Conservation (phyloP, 2,888 invertebrate genomes). For the Rambutsinella grinnellia region DNA sequence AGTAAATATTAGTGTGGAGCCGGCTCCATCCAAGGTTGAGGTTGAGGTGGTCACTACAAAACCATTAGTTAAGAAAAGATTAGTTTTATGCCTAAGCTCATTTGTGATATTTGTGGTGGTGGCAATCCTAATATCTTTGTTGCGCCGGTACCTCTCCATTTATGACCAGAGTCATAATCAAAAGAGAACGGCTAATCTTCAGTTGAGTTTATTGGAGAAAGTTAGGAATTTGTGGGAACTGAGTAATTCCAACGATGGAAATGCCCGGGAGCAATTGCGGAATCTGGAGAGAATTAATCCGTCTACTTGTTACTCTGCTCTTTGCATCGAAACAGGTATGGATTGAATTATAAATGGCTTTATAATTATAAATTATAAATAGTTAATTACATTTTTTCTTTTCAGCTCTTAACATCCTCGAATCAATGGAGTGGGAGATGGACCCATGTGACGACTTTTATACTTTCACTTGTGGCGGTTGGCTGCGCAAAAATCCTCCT, state of each 20-base stretch:
- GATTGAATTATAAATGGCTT: no score
- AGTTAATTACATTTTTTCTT: slow-evolving; percentile 4
- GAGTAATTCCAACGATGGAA: slow-evolving; percentile 31
- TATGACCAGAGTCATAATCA: slow-evolving; percentile 25
- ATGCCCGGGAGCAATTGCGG: slow-evolving; percentile 31
- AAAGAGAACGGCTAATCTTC: slow-evolving; percentile 40
- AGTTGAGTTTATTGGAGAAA: slow-evolving; percentile 39
- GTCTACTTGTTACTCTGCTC: slow-evolving; percentile 53
- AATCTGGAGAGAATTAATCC: slow-evolving; percentile 39
- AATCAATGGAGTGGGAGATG: slow-evolving; percentile 52
- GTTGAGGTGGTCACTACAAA: not conserved
- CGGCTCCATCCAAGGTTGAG: slow-evolving; percentile 6
- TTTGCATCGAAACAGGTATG: slow-evolving; percentile 57
- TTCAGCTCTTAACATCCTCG: slow-evolving; percentile 45
- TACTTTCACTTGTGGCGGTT: slow-evolving; percentile 55
- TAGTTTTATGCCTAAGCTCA: slow-evolving; percentile 3
- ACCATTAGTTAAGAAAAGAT: not conserved
- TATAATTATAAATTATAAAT: no score
- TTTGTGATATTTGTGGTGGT: slow-evolving; percentile 32
- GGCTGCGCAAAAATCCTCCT: slow-evolving; percentile 41
- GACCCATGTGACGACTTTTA: slow-evolving; percentile 59
- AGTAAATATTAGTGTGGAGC: not conserved
- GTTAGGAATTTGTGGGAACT: slow-evolving; percentile 41
- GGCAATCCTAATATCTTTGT: slow-evolving; percentile 16
- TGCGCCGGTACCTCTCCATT: slow-evolving; percentile 22